These are phyloP conservation scores for Opisthocomus hoazin DNA, from an alignment of 2,113 vertebrate species.

Conservation along the genomic window DNA sequence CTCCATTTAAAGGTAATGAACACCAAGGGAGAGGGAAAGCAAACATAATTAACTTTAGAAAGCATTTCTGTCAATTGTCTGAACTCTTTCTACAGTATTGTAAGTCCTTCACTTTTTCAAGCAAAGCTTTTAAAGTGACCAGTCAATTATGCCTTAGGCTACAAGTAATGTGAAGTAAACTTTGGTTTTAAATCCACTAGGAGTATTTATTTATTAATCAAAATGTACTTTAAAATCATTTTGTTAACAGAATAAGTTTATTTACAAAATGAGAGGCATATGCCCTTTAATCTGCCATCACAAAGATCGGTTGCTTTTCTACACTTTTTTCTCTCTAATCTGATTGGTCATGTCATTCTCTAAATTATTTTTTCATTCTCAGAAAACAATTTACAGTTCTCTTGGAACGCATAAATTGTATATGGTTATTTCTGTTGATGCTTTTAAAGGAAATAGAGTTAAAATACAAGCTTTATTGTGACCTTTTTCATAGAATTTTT, in stretches of 20 bases:
- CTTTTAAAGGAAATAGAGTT: background rate
- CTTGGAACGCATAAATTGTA: background rate
- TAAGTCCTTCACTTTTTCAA: constrained; percentile 68
- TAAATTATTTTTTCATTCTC: background rate
- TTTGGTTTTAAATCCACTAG: background rate
- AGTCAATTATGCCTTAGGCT: background rate
- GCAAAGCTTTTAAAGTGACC: constrained; percentile 22
- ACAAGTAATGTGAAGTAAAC: background rate
- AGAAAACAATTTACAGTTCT: background rate
- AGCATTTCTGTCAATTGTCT: constrained; percentile 79
- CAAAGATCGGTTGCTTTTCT: background rate
- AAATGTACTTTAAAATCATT: background rate
- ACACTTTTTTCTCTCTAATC: background rate
- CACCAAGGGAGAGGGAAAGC: constrained; percentile 73
- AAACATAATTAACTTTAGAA: constrained; percentile 87
- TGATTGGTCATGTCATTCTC: background rate
- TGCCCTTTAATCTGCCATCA: background rate
- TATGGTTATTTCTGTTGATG: background rate
- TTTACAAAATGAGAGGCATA: background rate
- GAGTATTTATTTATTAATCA: background rate
- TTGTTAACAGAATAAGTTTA: background rate
- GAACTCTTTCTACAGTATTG: constrained; percentile 66
- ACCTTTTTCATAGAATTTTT: background rate
- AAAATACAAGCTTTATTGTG: background rate
- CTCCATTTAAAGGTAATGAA: constrained; percentile 91